Evolutionary conservation across 2,113 vertebrate species (phyloP).

Genomic region (Siniperca knerii): DNA sequence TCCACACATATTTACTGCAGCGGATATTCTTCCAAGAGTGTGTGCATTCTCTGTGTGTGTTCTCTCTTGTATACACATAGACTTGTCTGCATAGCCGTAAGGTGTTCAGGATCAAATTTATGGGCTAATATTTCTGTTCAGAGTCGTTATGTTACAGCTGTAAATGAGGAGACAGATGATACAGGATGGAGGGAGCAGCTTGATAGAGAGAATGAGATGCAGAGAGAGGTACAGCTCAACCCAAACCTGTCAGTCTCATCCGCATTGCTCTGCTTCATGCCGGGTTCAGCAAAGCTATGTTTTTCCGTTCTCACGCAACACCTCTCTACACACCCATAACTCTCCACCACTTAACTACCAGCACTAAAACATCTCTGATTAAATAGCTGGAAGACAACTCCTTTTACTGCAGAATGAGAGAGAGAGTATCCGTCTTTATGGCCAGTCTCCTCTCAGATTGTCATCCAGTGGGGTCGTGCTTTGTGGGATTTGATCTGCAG

Average conservation of each 20-base stretch:
- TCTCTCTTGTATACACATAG: neutral
- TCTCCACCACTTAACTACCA: constrained; percentile 74
- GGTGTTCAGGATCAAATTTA: constrained; percentile 44
- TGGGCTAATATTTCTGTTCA: constrained; percentile 36
- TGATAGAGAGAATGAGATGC: constrained; percentile 6
- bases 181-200: constrained; percentile 14
- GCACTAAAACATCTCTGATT: constrained; percentile 78
- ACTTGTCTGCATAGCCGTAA: constrained; percentile 15
- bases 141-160: constrained; percentile 25
- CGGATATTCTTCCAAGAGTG: constrained; percentile 43
- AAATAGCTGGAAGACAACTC: constrained; percentile 76
- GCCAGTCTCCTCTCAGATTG: constrained; percentile 53
- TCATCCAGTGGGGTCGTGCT: constrained; percentile 55
- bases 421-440: constrained; percentile 65
- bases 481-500: constrained; percentile 41
- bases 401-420: constrained; percentile 69
- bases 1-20: constrained; percentile 57
- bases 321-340: constrained; percentile 73
- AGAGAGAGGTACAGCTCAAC: constrained; percentile 23
- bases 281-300: constrained; percentile 68
- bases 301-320: constrained; percentile 81
- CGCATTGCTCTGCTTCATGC: constrained; percentile 36
- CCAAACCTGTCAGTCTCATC: constrained; percentile 39
- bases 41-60: constrained; percentile 42
- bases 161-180: constrained; percentile 27